Evolutionary conservation across 2,888 invertebrate genomes (phyloP), one percentile per base, ranked within the genome.

Genomic region (Sesia apiformis): DNA sequence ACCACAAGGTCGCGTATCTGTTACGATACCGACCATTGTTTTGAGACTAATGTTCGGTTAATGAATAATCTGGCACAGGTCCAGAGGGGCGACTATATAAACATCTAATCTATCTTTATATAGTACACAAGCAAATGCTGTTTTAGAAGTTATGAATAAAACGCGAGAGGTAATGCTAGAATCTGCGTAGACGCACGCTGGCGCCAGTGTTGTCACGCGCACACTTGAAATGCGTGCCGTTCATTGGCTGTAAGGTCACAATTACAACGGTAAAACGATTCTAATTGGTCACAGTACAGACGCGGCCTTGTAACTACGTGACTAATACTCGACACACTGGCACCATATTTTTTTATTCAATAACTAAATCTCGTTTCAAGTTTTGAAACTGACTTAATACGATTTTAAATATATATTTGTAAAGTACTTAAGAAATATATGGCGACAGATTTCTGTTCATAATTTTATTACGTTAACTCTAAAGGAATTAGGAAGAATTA

Each of bases 401-500:
- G 50, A 39, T 43, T 40, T 38, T 23, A 46, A 40, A 53, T 46
- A 46, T 2, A 23, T 46, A 23, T 8, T 46, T 46, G 7, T 46
- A 46, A 46, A 46, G 23, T 46, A 46, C n/a, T n/a, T 23, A 23
- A 2, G 23, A 23, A 23, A 23, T 23, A 43, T 43, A 43, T 8
- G 23, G 8, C 23, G 46, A 46, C 46, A 46, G n/a, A 46, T 46
- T 46, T 46, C n/a, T 46, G 8, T 23, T 23, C 8, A 5, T 40
- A 54, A 50, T 51, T 51, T 43, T 7, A 46, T 39, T 49, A 51
- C 42, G 51, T 39, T 43, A 40, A 38, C 8, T 50, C 6, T 46
- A 42, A 51, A 6, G 8, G 4, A 38, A 50, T 50, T 50, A 43
- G 43, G 64, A 75, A 70, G 75, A 70, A 77, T 74, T 68, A 69